Conservation (phyloP, 2,797 vertebrate species). For the Anableps anableps region DNA sequence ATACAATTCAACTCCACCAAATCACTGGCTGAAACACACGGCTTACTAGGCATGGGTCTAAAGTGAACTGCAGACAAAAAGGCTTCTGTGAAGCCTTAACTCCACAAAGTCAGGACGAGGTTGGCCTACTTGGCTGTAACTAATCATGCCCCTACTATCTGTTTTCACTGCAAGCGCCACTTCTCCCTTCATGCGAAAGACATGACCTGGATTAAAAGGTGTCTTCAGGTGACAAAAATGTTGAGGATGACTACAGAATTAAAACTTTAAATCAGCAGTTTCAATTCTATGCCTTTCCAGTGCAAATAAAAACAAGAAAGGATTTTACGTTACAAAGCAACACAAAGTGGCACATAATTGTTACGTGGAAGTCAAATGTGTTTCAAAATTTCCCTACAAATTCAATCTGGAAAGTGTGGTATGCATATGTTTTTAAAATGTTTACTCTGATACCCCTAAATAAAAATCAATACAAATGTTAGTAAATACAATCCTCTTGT, state of each 20-base stretch:
- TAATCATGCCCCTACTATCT: conserved; percentile 18
- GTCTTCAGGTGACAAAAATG: background rate
- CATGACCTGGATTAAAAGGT: conserved; percentile 30
- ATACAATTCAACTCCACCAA: conserved; percentile 42
- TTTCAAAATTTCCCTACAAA: background rate
- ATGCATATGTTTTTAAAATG: background rate
- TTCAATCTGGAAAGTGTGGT: background rate
- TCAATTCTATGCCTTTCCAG: background rate
- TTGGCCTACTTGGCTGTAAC: conserved; percentile 22
- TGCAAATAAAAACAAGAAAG: background rate
- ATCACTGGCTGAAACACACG: conserved; percentile 46
- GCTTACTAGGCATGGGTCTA: conserved; percentile 14
- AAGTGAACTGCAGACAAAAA: conserved; percentile 45
- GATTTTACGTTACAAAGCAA: too few species aligned
- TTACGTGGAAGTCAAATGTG: too few species aligned
- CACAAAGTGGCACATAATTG: too few species aligned
- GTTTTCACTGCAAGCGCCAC: conserved; percentile 2
- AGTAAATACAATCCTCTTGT: background rate
- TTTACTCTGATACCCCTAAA: background rate
- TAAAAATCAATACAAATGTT: background rate
- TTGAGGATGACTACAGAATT: conserved; percentile 1
- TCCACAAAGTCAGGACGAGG: conserved; percentile 29
- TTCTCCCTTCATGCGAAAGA: conserved; percentile 25
- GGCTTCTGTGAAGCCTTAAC: conserved; percentile 31
- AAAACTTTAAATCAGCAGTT: background rate